Evolutionary conservation across 1,140 invertebrate species (phyloP).

Genomic region (Phymastichus coffea): DNA sequence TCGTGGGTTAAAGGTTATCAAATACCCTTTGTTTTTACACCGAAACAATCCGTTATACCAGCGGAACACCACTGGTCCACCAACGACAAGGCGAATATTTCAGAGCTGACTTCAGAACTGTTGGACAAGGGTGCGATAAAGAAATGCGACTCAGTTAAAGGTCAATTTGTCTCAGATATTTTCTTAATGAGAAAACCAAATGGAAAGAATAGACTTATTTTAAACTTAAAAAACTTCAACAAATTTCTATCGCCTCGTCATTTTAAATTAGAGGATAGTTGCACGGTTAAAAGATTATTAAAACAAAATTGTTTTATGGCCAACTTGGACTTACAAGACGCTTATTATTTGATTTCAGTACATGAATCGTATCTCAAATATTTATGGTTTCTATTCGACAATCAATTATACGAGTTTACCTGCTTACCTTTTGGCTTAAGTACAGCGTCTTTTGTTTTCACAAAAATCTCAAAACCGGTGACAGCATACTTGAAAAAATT

Average conservation of each 20-base stretch:
- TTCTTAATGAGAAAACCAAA: not conserved
- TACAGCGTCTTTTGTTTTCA: not conserved
- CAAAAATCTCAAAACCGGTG: not conserved
- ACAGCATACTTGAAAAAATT: not conserved
- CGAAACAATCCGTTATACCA: not conserved
- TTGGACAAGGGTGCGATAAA: not conserved
- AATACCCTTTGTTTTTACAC: slow-evolving; percentile 4
- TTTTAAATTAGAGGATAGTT: not conserved
- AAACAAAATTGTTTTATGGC: not conserved
- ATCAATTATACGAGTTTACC: not conserved
- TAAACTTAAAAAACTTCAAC: not conserved
- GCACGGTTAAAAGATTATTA: not conserved
- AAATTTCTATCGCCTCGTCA: not conserved
- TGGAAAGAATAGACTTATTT: not conserved
- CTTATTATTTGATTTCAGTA: not conserved
- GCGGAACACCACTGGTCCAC: not conserved
- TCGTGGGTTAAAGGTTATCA: slow-evolving; percentile 9
- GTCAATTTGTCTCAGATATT: not conserved
- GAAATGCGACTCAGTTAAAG: not conserved
- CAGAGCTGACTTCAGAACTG: not conserved
- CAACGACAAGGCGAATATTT: not conserved
- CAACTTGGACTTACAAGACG: not conserved
- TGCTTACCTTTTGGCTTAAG: slow-evolving; percentile 6
- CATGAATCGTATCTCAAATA: not conserved
- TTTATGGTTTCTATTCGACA: not conserved